Percentiles rank a stretch among this genome's conserved stretches.
Evolutionary conservation across 2,797 vertebrate genomes (phyloP).

Genomic region (Pangasius macronema): DNA sequence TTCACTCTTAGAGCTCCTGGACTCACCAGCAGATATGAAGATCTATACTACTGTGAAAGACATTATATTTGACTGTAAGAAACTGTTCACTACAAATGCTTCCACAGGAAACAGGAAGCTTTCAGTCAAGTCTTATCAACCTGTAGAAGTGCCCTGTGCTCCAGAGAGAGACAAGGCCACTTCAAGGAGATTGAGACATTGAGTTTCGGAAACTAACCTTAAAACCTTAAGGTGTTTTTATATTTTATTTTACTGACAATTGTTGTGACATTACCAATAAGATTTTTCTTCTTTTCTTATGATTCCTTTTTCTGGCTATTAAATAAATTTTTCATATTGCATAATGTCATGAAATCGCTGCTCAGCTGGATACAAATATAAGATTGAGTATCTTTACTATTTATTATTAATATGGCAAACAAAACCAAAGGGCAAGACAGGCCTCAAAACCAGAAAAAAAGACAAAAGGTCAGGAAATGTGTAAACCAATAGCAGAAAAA

Average conservation of each 20-base stretch:
- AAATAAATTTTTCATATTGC: no score
- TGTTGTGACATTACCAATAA: background rate
- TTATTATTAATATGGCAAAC: background rate
- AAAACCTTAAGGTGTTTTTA: background rate
- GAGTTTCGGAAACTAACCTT: no score
- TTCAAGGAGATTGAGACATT: background rate
- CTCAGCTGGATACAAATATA: background rate
- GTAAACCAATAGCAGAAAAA: background rate
- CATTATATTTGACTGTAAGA: background rate
- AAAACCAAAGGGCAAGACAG: background rate
- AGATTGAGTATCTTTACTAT: background rate
- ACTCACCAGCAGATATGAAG: background rate
- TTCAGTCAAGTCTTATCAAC: background rate
- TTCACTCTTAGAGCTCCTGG: no score
- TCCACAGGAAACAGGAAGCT: background rate
- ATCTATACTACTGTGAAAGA: background rate
- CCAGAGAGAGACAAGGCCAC: background rate
- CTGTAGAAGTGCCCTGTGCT: background rate
- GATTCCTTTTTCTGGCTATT: background rate
- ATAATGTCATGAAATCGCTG: background rate
- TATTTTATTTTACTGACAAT: background rate
- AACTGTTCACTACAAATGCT: background rate
- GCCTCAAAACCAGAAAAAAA: background rate
- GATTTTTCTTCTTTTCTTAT: background rate
- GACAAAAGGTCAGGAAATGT: background rate